phyloP scores from a whole-genome alignment of 1,140 invertebrate genomes.

The Ceratosolen fusciceps region DNA sequence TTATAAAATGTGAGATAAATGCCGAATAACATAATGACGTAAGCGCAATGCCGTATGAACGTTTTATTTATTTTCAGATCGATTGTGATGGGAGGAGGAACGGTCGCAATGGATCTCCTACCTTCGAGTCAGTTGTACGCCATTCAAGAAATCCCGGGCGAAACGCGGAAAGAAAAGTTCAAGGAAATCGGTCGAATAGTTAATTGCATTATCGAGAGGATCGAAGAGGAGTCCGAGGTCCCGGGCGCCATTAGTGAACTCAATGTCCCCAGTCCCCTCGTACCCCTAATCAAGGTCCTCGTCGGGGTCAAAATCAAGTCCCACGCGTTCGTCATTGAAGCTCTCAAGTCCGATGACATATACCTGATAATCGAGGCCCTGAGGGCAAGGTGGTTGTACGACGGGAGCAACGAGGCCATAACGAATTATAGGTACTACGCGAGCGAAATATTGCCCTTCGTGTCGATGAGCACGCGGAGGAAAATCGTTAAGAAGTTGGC shows the following conservation, averaged over 20 bases:
- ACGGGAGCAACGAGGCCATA: conserved; percentile 50
- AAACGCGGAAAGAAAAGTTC: conserved; percentile 56
- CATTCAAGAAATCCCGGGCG: conserved; percentile 59
- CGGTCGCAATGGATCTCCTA: not conserved
- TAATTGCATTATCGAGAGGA: conserved; percentile 15
- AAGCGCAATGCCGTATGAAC: too few species aligned
- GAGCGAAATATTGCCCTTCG: conserved; percentile 52
- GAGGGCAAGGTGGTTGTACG: conserved; percentile 57
- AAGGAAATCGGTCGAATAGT: conserved; percentile 54
- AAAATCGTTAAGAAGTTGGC: conserved; percentile 57
- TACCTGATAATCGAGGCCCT: conserved; percentile 58
- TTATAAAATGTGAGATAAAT: too few species aligned
- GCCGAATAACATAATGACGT: too few species aligned
- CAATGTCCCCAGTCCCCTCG: conserved; percentile 53
- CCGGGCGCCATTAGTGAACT: not conserved
- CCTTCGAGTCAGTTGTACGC: conserved; percentile 37
- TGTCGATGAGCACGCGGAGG: conserved; percentile 55
- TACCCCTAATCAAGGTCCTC: conserved; percentile 55
- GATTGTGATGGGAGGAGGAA: too few species aligned
- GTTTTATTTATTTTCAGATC: conserved; percentile 17
- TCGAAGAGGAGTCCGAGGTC: not conserved
- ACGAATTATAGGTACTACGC: conserved; percentile 56
- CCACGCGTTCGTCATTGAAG: conserved; percentile 50
- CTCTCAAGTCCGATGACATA: conserved; percentile 57
- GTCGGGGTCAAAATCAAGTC: conserved; percentile 53